phyloP scores from a whole-genome alignment of 2,797 vertebrate genomes.

The Anomalospiza imberbis region DNA sequence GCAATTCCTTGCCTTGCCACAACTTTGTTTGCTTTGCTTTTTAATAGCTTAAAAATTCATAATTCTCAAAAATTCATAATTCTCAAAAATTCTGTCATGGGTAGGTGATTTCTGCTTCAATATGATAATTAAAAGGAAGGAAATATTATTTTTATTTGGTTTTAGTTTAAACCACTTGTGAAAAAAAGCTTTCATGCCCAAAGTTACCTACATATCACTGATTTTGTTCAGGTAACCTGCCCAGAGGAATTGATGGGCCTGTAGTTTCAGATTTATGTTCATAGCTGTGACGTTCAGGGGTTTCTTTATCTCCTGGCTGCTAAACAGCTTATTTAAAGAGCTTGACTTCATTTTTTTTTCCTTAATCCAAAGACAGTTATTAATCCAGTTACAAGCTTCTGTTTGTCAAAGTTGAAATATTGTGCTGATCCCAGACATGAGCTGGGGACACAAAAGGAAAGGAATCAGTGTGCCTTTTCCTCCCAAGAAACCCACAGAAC shows the following conservation, averaged over 20 bases:
- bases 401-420: background rate
- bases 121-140: background rate
- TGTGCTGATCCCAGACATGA: background rate
- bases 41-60: background rate
- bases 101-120: background rate
- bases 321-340: background rate
- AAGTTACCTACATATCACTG: background rate
- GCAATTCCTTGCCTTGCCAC: background rate
- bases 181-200: background rate
- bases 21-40: background rate
- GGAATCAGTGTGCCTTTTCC: background rate
- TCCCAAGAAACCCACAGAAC: background rate
- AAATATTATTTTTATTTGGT: background rate
- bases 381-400: background rate
- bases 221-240: background rate
- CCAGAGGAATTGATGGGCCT: background rate
- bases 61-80: background rate
- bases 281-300: rapidly evolving
- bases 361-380: background rate
- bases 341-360: background rate
- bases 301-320: background rate
- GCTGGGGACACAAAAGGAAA: background rate
- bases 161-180: background rate
- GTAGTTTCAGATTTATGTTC: background rate
- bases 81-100: background rate